These are phyloP conservation scores for Aphelenchoides besseyi DNA, from an alignment of 1,140 invertebrate species.

Conservation along the genomic window DNA sequence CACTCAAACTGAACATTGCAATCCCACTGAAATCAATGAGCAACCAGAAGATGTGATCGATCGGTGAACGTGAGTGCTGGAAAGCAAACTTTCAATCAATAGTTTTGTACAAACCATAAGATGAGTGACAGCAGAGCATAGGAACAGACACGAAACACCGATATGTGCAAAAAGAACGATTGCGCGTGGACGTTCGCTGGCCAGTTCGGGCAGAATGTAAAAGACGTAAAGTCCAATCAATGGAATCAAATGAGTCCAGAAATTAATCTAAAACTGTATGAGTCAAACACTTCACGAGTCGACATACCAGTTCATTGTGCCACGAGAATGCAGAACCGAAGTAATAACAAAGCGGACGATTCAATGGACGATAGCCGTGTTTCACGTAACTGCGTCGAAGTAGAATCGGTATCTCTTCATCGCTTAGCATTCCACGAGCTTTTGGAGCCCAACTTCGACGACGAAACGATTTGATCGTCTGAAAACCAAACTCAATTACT, in stretches of 20 bases:
- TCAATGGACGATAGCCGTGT: slow-evolving; percentile 40
- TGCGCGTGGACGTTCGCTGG: slow-evolving; percentile 25
- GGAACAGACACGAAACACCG: slow-evolving; percentile 35
- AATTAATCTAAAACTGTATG: slow-evolving; percentile 46
- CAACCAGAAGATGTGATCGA: slow-evolving; percentile 53
- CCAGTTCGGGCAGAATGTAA: slow-evolving; percentile 43
- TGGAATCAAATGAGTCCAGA: slow-evolving; percentile 52
- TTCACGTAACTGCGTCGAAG: slow-evolving; percentile 36
- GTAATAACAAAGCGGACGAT: slow-evolving; percentile 38
- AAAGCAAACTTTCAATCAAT: slow-evolving; percentile 13
- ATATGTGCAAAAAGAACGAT: slow-evolving; percentile 39
- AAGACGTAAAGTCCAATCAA: slow-evolving; percentile 33
- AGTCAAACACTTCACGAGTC: not conserved
- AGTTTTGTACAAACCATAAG: slow-evolving; percentile 25
- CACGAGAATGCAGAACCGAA: slow-evolving; percentile 36
- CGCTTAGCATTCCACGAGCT: not conserved
- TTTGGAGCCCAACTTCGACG: not conserved
- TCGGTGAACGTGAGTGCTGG: slow-evolving; percentile 24
- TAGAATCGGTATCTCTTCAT: slow-evolving; percentile 17
- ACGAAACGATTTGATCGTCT: not conserved
- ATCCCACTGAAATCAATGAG: slow-evolving; percentile 50
- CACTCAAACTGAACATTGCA: slow-evolving; percentile 40
- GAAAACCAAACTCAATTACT: no score
- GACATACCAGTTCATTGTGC: slow-evolving; percentile 50
- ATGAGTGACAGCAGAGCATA: slow-evolving; percentile 48